phyloP scores from a whole-genome alignment of 1,140 invertebrate species.

The Meloidogyne floridensis region DNA sequence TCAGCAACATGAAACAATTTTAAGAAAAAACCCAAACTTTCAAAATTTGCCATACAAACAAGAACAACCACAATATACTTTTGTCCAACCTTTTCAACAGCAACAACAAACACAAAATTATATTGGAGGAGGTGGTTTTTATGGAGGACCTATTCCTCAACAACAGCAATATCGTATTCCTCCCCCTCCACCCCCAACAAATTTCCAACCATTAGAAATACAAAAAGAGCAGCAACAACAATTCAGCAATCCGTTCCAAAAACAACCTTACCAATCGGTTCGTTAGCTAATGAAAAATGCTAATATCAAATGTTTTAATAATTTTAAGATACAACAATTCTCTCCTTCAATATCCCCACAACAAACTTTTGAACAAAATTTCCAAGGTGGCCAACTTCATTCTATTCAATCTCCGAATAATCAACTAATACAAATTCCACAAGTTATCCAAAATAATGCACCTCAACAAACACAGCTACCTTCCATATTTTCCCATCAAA shows the following conservation, averaged over 20 bases:
- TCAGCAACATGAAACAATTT: neutral
- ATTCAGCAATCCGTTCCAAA: conserved; percentile 54
- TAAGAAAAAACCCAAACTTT: neutral
- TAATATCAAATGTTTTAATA: conserved; percentile 18
- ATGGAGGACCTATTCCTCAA: neutral
- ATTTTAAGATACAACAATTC: conserved; percentile 24
- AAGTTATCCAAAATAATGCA: conserved; percentile 5
- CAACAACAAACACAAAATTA: neutral
- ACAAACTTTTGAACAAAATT: conserved; percentile 34
- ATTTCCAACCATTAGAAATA: conserved; percentile 4
- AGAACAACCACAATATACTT: neutral
- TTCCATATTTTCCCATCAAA: conserved; percentile 18
- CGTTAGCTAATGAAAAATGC: neutral
- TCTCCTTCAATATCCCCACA: conserved; percentile 12
- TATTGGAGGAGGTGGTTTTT: neutral
- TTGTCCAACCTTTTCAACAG: conserved; percentile 12
- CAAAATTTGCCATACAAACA: conserved; percentile 2
- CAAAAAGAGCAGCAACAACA: neutral
- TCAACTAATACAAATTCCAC: neutral
- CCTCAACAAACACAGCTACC: conserved; percentile 19
- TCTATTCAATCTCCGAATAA: neutral
- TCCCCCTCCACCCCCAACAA: neutral
- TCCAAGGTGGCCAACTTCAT: neutral
- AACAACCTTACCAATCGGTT: conserved; percentile 49
- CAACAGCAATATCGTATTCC: neutral